Conservation (phyloP, 2,797 vertebrate species). For the Molothrus aeneus region DNA sequence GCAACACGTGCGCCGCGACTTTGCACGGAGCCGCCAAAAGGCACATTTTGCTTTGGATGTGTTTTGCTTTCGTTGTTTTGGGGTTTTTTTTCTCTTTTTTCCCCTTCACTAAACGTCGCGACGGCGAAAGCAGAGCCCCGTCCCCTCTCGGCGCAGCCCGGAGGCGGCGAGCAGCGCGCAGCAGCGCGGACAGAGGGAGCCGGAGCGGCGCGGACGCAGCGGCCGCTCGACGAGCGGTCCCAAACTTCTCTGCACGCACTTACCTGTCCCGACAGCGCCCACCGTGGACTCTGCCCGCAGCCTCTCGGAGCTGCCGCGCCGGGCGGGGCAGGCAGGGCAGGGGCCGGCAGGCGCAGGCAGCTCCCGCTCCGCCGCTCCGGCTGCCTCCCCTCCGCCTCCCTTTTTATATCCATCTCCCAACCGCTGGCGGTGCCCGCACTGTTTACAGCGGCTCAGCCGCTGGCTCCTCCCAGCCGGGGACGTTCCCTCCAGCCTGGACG, state of each 20-base stretch:
- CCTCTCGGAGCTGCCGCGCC: neutral
- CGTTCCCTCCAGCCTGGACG: conserved; percentile 29
- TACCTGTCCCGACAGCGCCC: conserved; percentile 7
- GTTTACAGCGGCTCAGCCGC: conserved; percentile 56
- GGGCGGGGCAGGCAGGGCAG: neutral
- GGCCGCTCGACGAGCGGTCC: neutral
- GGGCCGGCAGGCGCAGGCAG: neutral
- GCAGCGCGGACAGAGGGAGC: neutral
- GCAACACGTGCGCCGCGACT: conserved; percentile 13
- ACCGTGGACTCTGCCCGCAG: neutral
- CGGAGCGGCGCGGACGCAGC: neutral
- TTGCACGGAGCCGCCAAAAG: neutral
- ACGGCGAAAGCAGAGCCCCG: neutral
- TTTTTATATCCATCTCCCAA: conserved; percentile 65
- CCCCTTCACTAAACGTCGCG: neutral
- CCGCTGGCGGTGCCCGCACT: conserved; percentile 63
- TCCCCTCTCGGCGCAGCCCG: neutral
- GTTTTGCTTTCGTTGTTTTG: neutral
- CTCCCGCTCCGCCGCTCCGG: conserved; percentile 20
- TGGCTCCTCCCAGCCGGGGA: conserved; percentile 68
- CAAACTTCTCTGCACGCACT: neutral
- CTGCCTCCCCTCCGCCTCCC: conserved; percentile 51
- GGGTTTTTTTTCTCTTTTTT: neutral
- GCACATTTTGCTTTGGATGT: neutral
- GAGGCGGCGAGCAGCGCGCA: neutral